phyloP scores from a whole-genome alignment of 2,888 invertebrate genomes.

The Ischnura elegans region DNA sequence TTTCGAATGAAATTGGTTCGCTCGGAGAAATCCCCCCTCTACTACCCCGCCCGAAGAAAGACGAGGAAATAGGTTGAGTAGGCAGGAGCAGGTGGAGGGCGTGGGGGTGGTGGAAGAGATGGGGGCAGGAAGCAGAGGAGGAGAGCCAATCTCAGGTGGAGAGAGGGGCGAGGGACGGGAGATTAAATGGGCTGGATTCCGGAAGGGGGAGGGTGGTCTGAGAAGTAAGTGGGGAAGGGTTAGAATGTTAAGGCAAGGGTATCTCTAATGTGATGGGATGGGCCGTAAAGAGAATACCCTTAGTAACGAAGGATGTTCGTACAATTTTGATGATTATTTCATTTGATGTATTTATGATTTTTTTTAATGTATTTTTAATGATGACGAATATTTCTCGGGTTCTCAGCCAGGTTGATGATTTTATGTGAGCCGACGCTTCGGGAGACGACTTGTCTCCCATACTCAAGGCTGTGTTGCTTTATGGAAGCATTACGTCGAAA shows the following conservation, averaged over 20 bases:
- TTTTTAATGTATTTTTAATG: no score
- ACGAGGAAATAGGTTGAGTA: constrained; percentile 34
- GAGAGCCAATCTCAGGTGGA: neutral
- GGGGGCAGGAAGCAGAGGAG: neutral
- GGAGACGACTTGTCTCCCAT: no score
- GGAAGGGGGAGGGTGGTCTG: neutral
- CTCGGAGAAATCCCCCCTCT: neutral
- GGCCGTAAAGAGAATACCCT: neutral
- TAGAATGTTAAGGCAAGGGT: no score
- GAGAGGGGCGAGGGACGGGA: neutral
- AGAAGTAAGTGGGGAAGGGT: neutral
- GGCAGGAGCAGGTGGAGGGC: constrained; percentile 1
- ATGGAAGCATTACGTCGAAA: no score
- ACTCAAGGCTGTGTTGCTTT: no score
- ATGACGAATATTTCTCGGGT: no score
- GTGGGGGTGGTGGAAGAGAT: neutral
- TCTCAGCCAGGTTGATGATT: no score
- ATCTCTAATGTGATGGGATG: no score
- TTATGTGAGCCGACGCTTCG: no score
- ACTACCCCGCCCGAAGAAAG: neutral
- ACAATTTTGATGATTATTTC: no score
- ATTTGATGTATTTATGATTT: no score
- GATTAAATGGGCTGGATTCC: constrained; percentile 11
- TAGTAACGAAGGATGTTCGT: neutral
- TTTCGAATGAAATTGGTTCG: constrained; percentile 6